These are phyloP conservation scores for Melipona beecheii DNA, from an alignment of 2,888 invertebrate species.

Conservation along the genomic window DNA sequence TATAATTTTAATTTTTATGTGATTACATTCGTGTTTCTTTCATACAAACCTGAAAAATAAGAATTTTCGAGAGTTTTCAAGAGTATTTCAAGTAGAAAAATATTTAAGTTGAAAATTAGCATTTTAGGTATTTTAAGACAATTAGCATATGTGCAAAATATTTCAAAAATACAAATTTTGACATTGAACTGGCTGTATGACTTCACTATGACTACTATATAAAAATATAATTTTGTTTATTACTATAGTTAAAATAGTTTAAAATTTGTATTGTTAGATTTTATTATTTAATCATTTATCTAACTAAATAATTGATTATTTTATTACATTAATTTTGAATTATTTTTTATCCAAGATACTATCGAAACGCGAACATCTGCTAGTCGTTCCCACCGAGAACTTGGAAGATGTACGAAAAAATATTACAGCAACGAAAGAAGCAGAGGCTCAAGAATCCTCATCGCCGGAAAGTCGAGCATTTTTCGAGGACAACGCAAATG, in stretches of 20 bases:
- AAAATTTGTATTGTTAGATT: background rate
- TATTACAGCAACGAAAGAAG: constrained; percentile 60
- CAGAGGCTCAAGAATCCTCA: constrained; percentile 27
- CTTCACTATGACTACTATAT: background rate
- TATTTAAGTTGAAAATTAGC: background rate
- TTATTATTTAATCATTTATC: background rate
- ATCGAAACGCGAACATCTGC: constrained; percentile 69
- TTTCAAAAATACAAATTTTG: background rate
- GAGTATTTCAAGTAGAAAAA: background rate
- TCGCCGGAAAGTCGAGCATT: constrained; percentile 21
- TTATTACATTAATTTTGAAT: background rate
- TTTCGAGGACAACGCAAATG: constrained; percentile 25
- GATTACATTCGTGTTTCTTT: background rate
- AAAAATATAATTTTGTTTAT: background rate
- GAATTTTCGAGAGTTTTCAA: background rate
- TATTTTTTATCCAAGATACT: constrained; percentile 63
- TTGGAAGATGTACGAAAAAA: constrained; percentile 70
- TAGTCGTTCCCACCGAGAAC: constrained; percentile 67
- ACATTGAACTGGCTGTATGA: background rate
- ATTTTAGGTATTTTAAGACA: background rate
- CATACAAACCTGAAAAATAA: background rate
- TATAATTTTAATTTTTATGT: background rate
- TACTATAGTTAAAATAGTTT: no score
- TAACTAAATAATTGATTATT: background rate
- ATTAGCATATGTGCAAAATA: background rate